phyloP scores from a whole-genome alignment of 2,888 invertebrate genomes.

The Campopleginae sp. region DNA sequence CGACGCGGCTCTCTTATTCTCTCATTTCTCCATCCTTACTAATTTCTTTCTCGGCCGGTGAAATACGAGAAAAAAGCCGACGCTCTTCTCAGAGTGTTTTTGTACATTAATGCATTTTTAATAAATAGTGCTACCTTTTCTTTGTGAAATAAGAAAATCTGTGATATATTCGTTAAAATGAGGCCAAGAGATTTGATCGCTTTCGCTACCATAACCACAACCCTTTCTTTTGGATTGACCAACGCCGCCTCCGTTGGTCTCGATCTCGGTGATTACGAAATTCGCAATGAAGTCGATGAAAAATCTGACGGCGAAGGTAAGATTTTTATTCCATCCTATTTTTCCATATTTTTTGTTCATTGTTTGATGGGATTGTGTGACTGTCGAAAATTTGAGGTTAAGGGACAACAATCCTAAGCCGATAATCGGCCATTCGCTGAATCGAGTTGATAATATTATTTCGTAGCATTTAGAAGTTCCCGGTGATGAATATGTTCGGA shows the following conservation, averaged over 20 bases:
- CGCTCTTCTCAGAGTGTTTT: neutral
- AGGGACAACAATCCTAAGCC: neutral
- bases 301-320: conserved; percentile 73
- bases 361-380: neutral
- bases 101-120: neutral
- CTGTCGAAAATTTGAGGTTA: neutral
- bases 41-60: conserved; percentile 27
- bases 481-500: neutral
- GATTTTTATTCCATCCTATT: conserved; percentile 3
- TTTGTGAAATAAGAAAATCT: conserved; percentile 18
- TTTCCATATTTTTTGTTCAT: neutral
- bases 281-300: conserved; percentile 76
- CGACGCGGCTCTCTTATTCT: conserved; percentile 3
- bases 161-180: conserved; percentile 70
- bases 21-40: conserved; percentile 18
- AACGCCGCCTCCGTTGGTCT: conserved; percentile 74
- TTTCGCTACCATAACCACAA: conserved; percentile 73
- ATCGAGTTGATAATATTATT: neutral
- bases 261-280: conserved; percentile 77
- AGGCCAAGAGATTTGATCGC: conserved; percentile 74
- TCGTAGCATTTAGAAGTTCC: neutral
- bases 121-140: neutral
- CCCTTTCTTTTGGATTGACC: conserved; percentile 66
- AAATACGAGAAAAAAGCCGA: neutral
- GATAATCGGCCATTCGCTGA: neutral